A percentile compares a stretch with the other conserved stretches of the same genome.
Evolutionary conservation across 2,888 invertebrate species (phyloP).

Genomic region (Aspidapion aeneum): DNA sequence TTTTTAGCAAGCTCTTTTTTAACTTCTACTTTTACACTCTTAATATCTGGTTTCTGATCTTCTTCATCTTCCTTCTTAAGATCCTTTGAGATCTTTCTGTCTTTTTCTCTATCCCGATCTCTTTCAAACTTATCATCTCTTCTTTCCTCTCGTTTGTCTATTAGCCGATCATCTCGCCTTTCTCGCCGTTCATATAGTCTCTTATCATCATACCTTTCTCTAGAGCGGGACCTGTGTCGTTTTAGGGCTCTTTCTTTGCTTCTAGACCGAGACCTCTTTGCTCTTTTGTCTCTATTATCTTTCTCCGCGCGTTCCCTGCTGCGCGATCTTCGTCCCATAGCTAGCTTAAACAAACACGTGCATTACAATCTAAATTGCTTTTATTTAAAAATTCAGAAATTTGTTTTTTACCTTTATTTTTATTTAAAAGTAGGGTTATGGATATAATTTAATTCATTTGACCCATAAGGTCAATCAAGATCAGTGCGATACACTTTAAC

Average conservation of each 20-base stretch:
- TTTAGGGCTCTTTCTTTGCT: constrained; percentile 43
- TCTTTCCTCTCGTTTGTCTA: constrained; percentile 23
- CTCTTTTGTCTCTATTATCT: constrained; percentile 39
- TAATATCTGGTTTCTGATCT: constrained; percentile 31
- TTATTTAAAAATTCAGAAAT: too few species aligned
- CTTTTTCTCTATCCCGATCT: constrained; percentile 39
- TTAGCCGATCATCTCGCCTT: constrained; percentile 22
- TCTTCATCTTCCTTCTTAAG: constrained; percentile 39
- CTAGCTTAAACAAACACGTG: too few species aligned
- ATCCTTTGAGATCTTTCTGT: constrained; percentile 29
- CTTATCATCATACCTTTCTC: constrained; percentile 34
- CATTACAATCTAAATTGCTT: too few species aligned
- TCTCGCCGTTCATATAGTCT: constrained; percentile 23
- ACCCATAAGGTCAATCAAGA: too few species aligned
- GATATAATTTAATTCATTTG: too few species aligned
- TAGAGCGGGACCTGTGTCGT: constrained; percentile 41
- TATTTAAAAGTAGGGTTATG: too few species aligned
- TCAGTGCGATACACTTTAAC: too few species aligned
- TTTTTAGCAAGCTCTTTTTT: constrained; percentile 49
- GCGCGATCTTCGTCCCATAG: constrained; percentile 36
- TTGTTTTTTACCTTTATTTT: too few species aligned
- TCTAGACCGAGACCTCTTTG: constrained; percentile 43
- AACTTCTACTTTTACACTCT: constrained; percentile 28
- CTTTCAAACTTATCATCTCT: constrained; percentile 28
- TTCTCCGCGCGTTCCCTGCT: constrained; percentile 46